Percentiles rank a stretch among this genome's conserved stretches.
phyloP scores from a whole-genome alignment of 2,888 invertebrate species.

The Salpingus planirostris region DNA sequence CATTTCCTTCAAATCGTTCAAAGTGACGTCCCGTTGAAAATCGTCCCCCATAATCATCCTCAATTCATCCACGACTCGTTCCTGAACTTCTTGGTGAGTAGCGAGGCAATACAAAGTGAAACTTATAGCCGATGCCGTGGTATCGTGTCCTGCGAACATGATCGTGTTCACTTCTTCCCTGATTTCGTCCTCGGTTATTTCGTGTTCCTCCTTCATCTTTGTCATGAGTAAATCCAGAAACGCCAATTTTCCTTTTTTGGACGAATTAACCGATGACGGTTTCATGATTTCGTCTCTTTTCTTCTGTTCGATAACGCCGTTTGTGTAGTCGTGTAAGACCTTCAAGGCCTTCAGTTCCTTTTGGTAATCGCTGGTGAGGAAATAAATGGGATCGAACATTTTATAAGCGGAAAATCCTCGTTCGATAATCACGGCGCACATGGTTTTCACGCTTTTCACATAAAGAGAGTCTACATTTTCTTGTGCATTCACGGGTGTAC shows the following conservation, averaged over 20 bases:
- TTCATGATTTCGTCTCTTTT: no score
- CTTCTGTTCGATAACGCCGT: conserved; percentile 42
- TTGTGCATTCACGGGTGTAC: conserved; percentile 49
- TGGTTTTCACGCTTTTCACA: conserved; percentile 58
- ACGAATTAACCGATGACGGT: conserved; percentile 5
- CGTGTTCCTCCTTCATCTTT: conserved; percentile 49
- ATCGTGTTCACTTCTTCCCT: conserved; percentile 66
- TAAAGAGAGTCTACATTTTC: conserved; percentile 58
- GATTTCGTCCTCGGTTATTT: conserved; percentile 50
- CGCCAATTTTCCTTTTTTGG: conserved; percentile 47
- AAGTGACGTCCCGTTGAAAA: conserved; percentile 7
- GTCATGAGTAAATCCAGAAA: conserved; percentile 61
- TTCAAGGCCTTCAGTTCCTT: conserved; percentile 45
- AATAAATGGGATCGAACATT: conserved; percentile 42
- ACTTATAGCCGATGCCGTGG: conserved; percentile 42
- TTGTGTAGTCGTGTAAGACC: conserved; percentile 47
- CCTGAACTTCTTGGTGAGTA: conserved; percentile 36
- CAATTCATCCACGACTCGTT: conserved; percentile 16
- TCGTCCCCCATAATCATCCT: conserved; percentile 15
- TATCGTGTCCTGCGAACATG: conserved; percentile 57
- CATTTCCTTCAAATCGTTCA: conserved; percentile 18
- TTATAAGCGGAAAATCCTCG: conserved; percentile 42
- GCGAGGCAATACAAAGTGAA: conserved; percentile 42
- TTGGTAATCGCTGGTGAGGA: conserved; percentile 49
- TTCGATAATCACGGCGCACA: conserved; percentile 30